These are phyloP conservation scores for Tympanoctomys barrerae DNA, from an alignment of 2,797 vertebrate species.

Conservation along the genomic window DNA sequence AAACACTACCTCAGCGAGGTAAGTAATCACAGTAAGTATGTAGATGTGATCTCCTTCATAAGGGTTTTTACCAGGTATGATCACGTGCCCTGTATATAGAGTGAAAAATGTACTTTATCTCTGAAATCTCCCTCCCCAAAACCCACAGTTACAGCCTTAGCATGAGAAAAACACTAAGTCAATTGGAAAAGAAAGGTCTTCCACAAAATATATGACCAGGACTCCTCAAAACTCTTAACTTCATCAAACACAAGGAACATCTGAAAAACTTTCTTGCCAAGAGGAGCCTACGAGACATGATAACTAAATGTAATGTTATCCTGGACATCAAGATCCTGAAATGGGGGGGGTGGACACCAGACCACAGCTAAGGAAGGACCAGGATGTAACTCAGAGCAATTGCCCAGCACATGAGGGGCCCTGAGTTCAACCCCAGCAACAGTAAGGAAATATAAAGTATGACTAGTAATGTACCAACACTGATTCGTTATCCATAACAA, in stretches of 20 bases:
- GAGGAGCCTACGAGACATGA: neutral
- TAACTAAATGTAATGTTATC: neutral
- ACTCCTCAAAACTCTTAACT: neutral
- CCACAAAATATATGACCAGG: neutral
- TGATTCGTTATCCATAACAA: neutral
- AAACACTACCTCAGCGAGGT: neutral
- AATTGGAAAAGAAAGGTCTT: neutral
- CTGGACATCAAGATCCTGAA: neutral
- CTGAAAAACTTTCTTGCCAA: neutral
- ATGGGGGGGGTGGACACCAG: neutral
- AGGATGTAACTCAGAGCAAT: neutral
- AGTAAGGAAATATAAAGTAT: slow-evolving; percentile 19
- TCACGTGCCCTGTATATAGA: neutral
- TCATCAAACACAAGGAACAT: slow-evolving; percentile 18
- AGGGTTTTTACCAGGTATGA: neutral
- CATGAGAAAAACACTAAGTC: neutral
- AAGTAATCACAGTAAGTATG: neutral
- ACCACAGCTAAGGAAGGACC: neutral
- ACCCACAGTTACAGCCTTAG: neutral
- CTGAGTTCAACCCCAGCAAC: neutral
- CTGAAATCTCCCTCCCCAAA: neutral
- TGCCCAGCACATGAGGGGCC: no score
- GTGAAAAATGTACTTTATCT: neutral
- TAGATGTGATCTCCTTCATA: neutral
- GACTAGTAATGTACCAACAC: neutral